phyloP scores from a whole-genome alignment of 2,113 vertebrate species.

The Microcebus murinus region DNA sequence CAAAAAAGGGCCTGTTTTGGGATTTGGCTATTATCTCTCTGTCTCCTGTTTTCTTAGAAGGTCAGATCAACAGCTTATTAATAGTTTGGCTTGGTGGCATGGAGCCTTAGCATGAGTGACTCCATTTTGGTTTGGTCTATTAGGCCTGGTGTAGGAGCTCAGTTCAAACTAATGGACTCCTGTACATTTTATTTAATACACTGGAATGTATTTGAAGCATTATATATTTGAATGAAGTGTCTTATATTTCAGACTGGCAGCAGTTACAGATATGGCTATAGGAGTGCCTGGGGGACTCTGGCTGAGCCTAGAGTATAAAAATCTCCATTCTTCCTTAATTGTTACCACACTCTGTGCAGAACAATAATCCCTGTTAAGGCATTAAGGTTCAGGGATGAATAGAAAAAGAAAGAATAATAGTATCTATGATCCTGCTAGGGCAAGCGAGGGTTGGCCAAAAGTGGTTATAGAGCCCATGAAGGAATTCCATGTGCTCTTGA shows the following conservation, averaged over 20 bases:
- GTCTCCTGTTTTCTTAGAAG: neutral
- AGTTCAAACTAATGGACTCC: neutral
- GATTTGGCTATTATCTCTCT: neutral
- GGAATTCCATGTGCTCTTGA: neutral
- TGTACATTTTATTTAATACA: neutral
- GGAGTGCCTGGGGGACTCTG: neutral
- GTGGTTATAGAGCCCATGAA: neutral
- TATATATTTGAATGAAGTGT: neutral
- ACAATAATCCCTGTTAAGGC: neutral
- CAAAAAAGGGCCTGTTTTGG: neutral
- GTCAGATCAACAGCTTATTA: neutral
- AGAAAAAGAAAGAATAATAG: neutral
- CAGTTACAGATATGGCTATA: neutral
- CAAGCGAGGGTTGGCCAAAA: neutral
- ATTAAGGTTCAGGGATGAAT: neutral
- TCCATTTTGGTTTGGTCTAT: neutral
- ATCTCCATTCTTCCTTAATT: neutral
- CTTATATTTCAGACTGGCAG: neutral
- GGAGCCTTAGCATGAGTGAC: neutral
- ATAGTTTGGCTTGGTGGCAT: neutral
- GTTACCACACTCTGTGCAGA: neutral
- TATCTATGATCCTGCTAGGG: neutral
- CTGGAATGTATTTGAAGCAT: neutral
- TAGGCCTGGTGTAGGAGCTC: neutral
- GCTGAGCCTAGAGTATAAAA: neutral